phyloP scores from a whole-genome alignment of 1,140 invertebrate species.

The Drosophila albomicans region DNA sequence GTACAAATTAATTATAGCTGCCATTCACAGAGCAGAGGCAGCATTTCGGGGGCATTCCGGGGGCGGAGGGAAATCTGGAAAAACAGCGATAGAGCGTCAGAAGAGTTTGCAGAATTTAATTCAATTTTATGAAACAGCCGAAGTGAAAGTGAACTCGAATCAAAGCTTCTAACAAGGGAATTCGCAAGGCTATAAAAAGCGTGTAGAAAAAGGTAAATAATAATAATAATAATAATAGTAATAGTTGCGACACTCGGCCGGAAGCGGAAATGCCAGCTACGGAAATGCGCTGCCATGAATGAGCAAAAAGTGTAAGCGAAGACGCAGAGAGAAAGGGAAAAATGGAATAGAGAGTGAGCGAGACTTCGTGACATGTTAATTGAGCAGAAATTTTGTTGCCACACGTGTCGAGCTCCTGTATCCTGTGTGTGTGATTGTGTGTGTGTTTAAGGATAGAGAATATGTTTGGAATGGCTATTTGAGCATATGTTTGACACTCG shows the following conservation, averaged over 20 bases:
- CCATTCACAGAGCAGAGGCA: constrained; percentile 55
- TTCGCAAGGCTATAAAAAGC: constrained; percentile 46
- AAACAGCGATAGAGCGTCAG: constrained; percentile 29
- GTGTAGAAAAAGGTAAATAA: constrained; percentile 20
- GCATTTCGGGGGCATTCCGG: too few species aligned
- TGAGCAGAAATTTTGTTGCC: constrained; percentile 29
- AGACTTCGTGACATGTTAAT: constrained; percentile 49
- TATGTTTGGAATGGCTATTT: constrained; percentile 36
- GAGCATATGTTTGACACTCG: constrained; percentile 59
- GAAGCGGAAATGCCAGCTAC: constrained; percentile 64
- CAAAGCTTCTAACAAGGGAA: constrained; percentile 10
- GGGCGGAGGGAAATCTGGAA: background rate
- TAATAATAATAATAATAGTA: constrained; percentile 37
- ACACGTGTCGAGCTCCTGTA: constrained; percentile 38
- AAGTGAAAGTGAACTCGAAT: constrained; percentile 50
- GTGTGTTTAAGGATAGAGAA: constrained; percentile 14
- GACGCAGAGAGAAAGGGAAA: background rate
- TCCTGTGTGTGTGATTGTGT: constrained; percentile 28
- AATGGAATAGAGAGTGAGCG: background rate
- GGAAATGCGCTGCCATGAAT: constrained; percentile 53
- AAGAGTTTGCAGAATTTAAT: constrained; percentile 42
- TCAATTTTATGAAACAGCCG: constrained; percentile 56
- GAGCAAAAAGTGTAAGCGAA: constrained; percentile 5
- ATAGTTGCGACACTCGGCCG: constrained; percentile 42
- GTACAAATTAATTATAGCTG: constrained; percentile 81